phyloP scores from a whole-genome alignment of 2,797 vertebrate genomes.

The Chiroxiphia lanceolata region DNA sequence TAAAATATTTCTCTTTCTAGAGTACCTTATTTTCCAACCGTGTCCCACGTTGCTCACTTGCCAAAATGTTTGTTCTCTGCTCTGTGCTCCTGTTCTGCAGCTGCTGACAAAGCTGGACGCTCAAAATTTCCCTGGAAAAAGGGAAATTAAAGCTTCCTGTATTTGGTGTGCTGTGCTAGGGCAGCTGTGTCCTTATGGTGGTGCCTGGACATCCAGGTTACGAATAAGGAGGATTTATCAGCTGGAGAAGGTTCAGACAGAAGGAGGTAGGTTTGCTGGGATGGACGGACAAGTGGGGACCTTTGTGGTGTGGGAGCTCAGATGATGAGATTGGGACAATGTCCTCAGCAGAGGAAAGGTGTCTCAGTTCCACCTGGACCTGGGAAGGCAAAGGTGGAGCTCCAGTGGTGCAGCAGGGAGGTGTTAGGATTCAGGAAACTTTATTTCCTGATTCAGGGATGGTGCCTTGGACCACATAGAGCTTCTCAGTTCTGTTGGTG shows the following conservation, averaged over 20 bases:
- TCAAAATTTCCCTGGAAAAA: background rate
- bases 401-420: background rate
- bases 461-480: background rate
- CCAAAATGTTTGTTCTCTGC: background rate
- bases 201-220: too few species aligned
- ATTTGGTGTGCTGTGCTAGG: fast-evolving
- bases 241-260: background rate
- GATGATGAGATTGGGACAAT: background rate
- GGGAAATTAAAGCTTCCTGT: background rate
- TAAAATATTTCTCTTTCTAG: slow-evolving; percentile 9
- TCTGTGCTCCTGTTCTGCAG: background rate
- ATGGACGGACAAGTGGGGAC: fast-evolving
- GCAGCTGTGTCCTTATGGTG: background rate
- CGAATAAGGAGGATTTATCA: background rate
- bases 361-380: background rate
- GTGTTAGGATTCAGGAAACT: background rate
- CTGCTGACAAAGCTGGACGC: background rate
- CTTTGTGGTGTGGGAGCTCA: background rate
- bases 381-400: background rate
- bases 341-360: background rate
- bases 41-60: background rate
- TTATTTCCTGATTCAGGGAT: background rate
- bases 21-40: slow-evolving; percentile 1
- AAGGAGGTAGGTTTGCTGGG: background rate
- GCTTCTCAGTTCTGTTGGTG: background rate